phyloP scores from a whole-genome alignment of 2,113 vertebrate genomes.

The Microtus pennsylvanicus region DNA sequence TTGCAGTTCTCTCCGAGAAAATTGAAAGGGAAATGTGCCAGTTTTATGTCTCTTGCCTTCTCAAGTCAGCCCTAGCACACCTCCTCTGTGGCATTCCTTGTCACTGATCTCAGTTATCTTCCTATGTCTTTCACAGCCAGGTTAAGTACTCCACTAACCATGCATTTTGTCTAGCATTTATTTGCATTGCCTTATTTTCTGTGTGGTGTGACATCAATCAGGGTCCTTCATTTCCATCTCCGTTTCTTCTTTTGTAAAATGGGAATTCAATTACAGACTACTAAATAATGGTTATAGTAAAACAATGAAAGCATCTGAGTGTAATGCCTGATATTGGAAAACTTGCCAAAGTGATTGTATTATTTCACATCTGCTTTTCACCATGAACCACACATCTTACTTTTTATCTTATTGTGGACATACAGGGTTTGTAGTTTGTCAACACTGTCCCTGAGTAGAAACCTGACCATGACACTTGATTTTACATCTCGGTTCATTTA shows the following conservation, averaged over 20 bases:
- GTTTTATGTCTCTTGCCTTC: too few relatives aligned
- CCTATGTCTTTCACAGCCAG: neutral
- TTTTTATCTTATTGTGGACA: neutral
- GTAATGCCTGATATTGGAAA: neutral
- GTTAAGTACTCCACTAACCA: neutral
- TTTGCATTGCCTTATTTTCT: neutral
- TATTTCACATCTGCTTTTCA: slow-evolving; percentile 13
- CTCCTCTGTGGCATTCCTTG: accelerated
- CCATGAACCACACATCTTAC: neutral
- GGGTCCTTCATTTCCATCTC: neutral
- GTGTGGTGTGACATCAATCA: neutral
- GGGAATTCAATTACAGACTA: neutral
- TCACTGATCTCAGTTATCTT: neutral
- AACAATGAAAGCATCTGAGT: neutral
- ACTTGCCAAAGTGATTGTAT: slow-evolving; percentile 10
- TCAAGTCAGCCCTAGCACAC: neutral
- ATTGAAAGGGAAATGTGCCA: neutral
- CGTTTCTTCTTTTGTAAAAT: neutral
- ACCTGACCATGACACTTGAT: neutral
- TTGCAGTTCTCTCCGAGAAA: neutral
- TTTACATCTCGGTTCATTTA: neutral
- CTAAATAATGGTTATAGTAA: neutral
- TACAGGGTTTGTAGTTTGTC: neutral
- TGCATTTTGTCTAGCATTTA: neutral
- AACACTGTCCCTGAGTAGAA: neutral